Base-by-base conservation (phyloP, 2,888 invertebrate genomes). In the Erebia ligea region DNA sequence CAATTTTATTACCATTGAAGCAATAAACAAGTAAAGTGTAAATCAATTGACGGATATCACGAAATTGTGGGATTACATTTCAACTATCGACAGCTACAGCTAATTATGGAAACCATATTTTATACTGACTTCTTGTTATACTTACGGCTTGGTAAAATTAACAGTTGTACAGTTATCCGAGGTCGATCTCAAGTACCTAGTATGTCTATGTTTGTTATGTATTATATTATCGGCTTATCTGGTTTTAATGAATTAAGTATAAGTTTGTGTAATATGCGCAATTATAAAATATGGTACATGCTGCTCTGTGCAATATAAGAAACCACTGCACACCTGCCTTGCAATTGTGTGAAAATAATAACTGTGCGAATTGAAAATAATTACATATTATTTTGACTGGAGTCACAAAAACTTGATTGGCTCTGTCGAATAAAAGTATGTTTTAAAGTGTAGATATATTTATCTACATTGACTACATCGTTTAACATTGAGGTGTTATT, bases 211-310 rank as follows among this genome's bases (percentile, higher is more conserved):
- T 61, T 17, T 11, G 17, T 19, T 11, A 17, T 61, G 13, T 45
- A 61, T 42, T 42, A 19, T 61, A 61, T 61, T 61, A 61, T 42
- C 42, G 42, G 42, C 45, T 42, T 42, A 42, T 61, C 61, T 61
- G 42, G 61, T 42, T 42, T 42, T 61, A 61, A 61, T 61, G 45
- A 61, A 45, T 61, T 61, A 61, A 42, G 45, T 17, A 45, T 61
- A 19, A 61, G 61, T 11, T 61, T 61, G 61, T 61, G 61, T 17
- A 45, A 61, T 13, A 45, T 11, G 42, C 17, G 17, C 34, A n/a
- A 2, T 45, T 19, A 54, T 17, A 54, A 58, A 58, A 19, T 61
- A 61, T 19, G 45, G 17, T 42, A 17, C 5, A 17, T 19, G 19
- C n/a, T n/a, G 61, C 11, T 61, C 10, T 61, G 11, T 19, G 19